Evolutionary conservation across 2,797 vertebrate genomes (phyloP), one percentile per base, ranked within the genome.

Genomic region (Pangasius sanitwongsei): DNA sequence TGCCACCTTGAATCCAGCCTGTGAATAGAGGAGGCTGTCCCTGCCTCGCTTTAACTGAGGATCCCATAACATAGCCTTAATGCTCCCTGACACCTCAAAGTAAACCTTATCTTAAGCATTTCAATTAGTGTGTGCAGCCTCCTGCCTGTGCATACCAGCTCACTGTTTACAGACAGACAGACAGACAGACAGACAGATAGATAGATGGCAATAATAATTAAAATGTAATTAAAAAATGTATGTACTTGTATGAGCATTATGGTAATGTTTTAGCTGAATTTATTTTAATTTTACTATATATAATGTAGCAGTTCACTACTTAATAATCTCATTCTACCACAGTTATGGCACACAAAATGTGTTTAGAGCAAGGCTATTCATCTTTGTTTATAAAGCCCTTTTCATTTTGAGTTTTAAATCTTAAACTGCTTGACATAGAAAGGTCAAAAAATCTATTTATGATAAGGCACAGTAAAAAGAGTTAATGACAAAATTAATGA

Each of bases 1-100:
- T 95, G 96, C 94, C 96, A 94, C 92, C 94, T 95, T 92, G 88
- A 93, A 96, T 96, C 91, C 92, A 93, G 93, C 90, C 89, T 92
- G 90, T 88, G 88, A 92, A 90, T 72, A 87, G 87, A 92, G 82
- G 91, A 92, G 94, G 90, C 93, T 94, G 90, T 92, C 93, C 93
- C 92, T 74, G 87, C 92, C 94, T 96, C 94, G 93, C 93, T 94
- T 95, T 91, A 93, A 92, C 94, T 95, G 94, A 95, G 88, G 87
- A 91, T 89, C 75, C 91, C 89, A 92, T 89, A 89, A 90, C 91
- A 37, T 63, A 82, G 91, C 89, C 89, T 89, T 94, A 96, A 95
- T 92, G 74, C 94, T 89, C 80, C 61, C 85, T 93, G 95, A 95
- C 95, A 96, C 93, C 95, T 95, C 93, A 93, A 93, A 96, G 94